Evolutionary conservation across 2,888 invertebrate species (phyloP).

Genomic region (Eilema caniola): DNA sequence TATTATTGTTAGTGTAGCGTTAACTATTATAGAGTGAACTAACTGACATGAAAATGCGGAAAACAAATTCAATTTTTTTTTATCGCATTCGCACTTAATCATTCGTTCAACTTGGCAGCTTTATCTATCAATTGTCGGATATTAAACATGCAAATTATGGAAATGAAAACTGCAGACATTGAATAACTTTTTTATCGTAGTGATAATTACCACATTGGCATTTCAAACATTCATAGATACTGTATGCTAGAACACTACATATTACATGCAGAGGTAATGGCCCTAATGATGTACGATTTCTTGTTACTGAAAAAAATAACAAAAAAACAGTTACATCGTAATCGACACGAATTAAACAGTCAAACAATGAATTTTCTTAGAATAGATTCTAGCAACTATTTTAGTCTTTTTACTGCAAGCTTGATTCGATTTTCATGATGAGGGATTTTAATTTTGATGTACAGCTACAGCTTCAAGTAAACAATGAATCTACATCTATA

Average conservation of each 20-base stretch:
- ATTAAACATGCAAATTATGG: constrained; percentile 46
- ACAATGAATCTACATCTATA: constrained; percentile 1
- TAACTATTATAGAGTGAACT: neutral
- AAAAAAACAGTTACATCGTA: neutral
- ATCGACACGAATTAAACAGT: neutral
- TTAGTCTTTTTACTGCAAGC: neutral
- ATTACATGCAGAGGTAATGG: constrained; percentile 53
- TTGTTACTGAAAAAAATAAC: constrained; percentile 24
- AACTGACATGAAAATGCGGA: constrained; percentile 30
- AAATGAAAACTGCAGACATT: constrained; percentile 54
- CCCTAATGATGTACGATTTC: constrained; percentile 23
- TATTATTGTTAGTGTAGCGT: neutral
- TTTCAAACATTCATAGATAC: constrained; percentile 34
- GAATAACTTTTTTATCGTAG: constrained; percentile 47
- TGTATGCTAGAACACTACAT: constrained; percentile 36
- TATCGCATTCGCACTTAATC: constrained; percentile 26
- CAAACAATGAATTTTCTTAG: neutral
- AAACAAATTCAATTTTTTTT: constrained; percentile 30
- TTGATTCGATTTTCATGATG: constrained; percentile 4
- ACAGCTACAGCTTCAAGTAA: neutral
- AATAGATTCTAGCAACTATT: neutral
- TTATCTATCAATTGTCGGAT: constrained; percentile 42
- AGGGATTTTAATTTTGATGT: neutral
- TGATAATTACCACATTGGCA: constrained; percentile 31
- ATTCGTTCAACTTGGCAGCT: constrained; percentile 39